Conservation (phyloP, 2,113 vertebrate genomes). For the Coracopsis vasa region DNA sequence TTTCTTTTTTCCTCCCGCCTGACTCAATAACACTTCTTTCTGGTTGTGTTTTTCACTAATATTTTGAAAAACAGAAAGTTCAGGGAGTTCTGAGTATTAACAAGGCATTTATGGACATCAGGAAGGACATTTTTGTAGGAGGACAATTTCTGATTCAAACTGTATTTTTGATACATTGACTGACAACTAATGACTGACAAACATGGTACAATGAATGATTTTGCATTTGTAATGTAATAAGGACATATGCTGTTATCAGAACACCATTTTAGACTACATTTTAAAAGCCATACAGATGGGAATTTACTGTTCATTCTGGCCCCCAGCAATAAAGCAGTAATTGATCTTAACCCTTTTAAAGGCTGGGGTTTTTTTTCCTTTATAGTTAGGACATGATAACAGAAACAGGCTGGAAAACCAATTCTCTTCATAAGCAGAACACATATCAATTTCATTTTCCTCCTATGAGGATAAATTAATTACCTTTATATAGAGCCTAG, state of each 20-base stretch:
- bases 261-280: background rate
- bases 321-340: background rate
- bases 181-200: background rate
- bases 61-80: background rate
- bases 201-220: background rate
- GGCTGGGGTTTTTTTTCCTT: background rate
- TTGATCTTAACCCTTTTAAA: conserved; percentile 25
- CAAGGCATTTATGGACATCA: background rate
- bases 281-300: background rate
- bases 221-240: background rate
- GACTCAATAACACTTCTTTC: background rate
- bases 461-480: conserved; percentile 15
- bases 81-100: background rate
- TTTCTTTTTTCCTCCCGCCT: background rate
- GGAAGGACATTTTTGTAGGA: background rate
- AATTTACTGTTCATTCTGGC: background rate
- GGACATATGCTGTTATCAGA: background rate
- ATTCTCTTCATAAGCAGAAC: background rate
- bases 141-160: background rate
- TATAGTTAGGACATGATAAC: background rate
- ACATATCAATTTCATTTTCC: background rate
- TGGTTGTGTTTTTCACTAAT: background rate
- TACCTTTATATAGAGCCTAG: background rate
- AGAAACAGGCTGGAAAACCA: conserved; percentile 4
- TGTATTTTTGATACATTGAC: background rate